phyloP scores from a whole-genome alignment of 2,888 invertebrate species.

The Drosophila demipolita region DNA sequence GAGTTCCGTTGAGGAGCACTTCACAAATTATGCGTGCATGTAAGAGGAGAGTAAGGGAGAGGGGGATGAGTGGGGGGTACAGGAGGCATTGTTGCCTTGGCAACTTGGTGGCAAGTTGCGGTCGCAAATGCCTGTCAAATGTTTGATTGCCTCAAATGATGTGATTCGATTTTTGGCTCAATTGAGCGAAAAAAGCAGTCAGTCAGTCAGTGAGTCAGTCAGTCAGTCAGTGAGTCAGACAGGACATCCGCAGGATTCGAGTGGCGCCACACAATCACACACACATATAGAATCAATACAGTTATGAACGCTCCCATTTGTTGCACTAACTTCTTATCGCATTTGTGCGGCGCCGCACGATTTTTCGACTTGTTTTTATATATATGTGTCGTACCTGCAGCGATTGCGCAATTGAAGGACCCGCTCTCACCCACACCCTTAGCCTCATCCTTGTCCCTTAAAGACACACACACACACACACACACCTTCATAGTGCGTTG shows the following conservation, averaged over 20 bases:
- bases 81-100: constrained; percentile 30
- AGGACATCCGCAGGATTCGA: constrained; percentile 59
- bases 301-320: constrained; percentile 26
- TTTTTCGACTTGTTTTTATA: constrained; percentile 4
- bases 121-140: constrained; percentile 51
- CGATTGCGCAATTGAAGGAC: constrained; percentile 40
- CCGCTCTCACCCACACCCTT: constrained; percentile 1
- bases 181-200: constrained; percentile 22
- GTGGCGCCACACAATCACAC: constrained; percentile 46
- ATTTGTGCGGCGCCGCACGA: constrained; percentile 71
- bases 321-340: constrained; percentile 44
- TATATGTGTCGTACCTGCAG: constrained; percentile 27
- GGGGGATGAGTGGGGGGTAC: too few relatives aligned
- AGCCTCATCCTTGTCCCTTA: constrained; percentile 9
- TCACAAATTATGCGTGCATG: constrained; percentile 77
- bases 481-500: constrained; percentile 48
- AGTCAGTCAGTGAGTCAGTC: neutral
- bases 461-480: neutral
- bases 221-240: constrained; percentile 21
- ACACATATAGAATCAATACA: neutral
- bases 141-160: constrained; percentile 56
- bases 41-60: constrained; percentile 1
- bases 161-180: constrained; percentile 47
- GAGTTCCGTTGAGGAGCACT: constrained; percentile 49
- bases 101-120: constrained; percentile 36